Evolutionary conservation across 2,113 vertebrate genomes (phyloP).

Genomic region (Oreamnos americanus): DNA sequence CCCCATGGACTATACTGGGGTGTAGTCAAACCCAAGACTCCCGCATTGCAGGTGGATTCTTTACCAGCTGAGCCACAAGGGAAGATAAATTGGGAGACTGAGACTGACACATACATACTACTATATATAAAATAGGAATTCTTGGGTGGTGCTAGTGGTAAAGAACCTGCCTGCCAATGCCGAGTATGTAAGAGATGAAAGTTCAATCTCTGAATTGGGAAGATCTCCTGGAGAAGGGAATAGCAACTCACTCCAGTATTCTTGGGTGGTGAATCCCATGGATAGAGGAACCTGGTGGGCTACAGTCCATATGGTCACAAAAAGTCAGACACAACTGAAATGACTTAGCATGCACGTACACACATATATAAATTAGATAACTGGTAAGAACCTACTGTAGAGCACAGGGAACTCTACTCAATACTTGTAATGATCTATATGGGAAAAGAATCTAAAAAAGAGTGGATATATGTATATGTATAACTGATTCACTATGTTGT

Average conservation of each 20-base stretch:
- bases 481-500: background rate
- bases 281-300: background rate
- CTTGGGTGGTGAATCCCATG: background rate
- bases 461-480: background rate
- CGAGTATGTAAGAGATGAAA: too few species aligned
- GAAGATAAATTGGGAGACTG: background rate
- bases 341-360: background rate
- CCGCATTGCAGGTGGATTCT: background rate
- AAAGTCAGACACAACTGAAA: background rate
- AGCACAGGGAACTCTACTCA: background rate
- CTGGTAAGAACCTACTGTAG: background rate
- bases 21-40: background rate
- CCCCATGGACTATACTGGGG: background rate
- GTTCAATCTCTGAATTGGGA: background rate
- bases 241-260: background rate
- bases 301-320: background rate
- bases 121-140: background rate
- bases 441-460: background rate
- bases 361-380: background rate
- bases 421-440: background rate
- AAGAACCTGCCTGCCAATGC: background rate
- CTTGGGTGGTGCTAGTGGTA: background rate
- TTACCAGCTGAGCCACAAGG: background rate
- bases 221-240: background rate
- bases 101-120: background rate